These are phyloP conservation scores for Bufo bufo DNA, from an alignment of 2,113 vertebrate genomes.

Conservation along the genomic window DNA sequence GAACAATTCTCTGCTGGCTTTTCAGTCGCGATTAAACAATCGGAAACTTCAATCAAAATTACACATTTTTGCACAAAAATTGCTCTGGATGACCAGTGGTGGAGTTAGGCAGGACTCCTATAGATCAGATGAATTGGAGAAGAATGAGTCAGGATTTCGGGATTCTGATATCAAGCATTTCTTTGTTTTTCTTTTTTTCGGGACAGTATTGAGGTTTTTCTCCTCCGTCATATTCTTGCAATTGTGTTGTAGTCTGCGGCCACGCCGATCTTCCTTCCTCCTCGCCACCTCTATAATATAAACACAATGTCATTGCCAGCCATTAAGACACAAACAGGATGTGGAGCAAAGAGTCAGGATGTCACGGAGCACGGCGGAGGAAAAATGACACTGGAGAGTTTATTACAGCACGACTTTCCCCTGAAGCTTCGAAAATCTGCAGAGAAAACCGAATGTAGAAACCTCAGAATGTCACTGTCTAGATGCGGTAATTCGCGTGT, in stretches of 20 bases:
- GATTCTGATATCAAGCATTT: background rate
- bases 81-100: no score
- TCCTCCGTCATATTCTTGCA: no score
- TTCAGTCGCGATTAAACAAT: no score
- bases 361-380: background rate
- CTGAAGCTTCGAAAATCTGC: background rate
- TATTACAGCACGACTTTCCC: background rate
- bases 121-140: background rate
- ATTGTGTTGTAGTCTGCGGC: background rate
- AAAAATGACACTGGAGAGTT: background rate
- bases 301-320: background rate
- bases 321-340: constrained; percentile 4
- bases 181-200: no score
- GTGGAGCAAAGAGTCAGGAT: background rate
- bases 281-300: background rate
- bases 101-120: background rate
- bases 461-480: background rate
- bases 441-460: background rate
- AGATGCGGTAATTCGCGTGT: background rate
- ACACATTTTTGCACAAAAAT: no score
- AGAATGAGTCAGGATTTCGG: background rate
- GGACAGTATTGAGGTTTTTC: no score
- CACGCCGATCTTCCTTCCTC: constrained; percentile 40
- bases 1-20: no score
- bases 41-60: no score